Base-by-base conservation (phyloP, 2,888 invertebrate species). In the Caenorhabditis afra region DNA sequence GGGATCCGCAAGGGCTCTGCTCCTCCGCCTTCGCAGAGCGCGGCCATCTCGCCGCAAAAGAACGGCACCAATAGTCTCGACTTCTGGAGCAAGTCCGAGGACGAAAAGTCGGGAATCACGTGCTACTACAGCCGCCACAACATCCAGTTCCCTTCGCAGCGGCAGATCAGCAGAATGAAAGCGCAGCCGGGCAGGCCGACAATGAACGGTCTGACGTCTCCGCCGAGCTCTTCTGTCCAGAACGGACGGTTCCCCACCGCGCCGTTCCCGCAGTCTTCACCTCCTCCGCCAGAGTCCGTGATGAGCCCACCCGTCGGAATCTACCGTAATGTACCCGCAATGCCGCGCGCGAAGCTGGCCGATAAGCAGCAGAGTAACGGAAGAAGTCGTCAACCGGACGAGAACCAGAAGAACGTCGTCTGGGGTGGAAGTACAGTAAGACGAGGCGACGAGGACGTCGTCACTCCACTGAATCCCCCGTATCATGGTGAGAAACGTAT, bases 51-150 rank as follows among this genome's bases (percentile, higher is more conserved):
- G 5, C 70, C 66, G 39, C 50, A 47, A 22, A 75, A 67, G 37
- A 74, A 74, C 29, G 66, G 58, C 7, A 37, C 23, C 0, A 82
- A 82, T 58, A 73, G 78, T 44, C 61, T 84, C 16, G 81, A 84
- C 23, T 81, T 79, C 37, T 84, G 84, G 84, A 79, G 79, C 47
- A 84, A 84, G 64, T 55, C 74, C 39, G 81, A 83, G 41, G 83
- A 81, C 55, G 65, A 79, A 23, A 79, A 81, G 22, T 66, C 71
- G 18, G 83, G 81, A 14, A 75, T 81, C 22, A 81, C 83, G 3
- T 83, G 77, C 35, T 83, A 81, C 57, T 81, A 78, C 49, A 78
- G 71, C 61, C 59, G 81, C 5, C 68, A 76, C 41, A 74, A 73
- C 18, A 58, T 65, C 37, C 68, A 78, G 37, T 65, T 55, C 18